Evolutionary conservation across 92 coral and sea anemone species (phyloP), one percentile per base, ranked within the genome.

Genomic region (Actinernus sp.): DNA sequence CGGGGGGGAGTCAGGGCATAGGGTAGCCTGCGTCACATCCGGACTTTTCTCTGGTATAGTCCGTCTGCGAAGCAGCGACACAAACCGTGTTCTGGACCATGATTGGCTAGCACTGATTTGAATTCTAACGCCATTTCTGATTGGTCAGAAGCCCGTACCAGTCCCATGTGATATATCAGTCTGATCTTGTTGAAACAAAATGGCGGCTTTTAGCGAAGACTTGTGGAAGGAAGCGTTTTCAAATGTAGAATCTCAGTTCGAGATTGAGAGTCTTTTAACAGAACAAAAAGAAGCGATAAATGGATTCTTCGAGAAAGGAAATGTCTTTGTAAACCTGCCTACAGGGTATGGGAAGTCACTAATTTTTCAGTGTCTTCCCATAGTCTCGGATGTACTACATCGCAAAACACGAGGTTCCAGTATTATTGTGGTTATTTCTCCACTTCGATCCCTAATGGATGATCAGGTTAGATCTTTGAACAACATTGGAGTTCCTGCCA

Each of bases 341-440:
- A 45, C 52, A 9, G 64, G 21, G 16, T 1, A 27, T 19, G 26
- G 26, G 25, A 38, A 0, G 31, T 26, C 28, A n/a, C n/a, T 26
- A 40, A 61, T 71, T 38, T 77, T 85, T 40, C 91, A 79, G 54
- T 74, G 83, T 31, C 71, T 81, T 21, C 74, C 85, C 14, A 73
- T 78, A 31, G 76, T 76, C 26, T 55, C 77, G 3, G 87, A 86
- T 45, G 73, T 58, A 23, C 59, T 80, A 26, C 43, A 74, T 36
- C 26, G 45, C 37, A 88, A 49, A 70, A 84, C 87, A 20, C 57
- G 79, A 28, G 87, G 81, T 40, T 76, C 76, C 8, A 73, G 80
- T 51, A 34, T 72, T 23, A 32, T 76, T 31, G 76, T 86, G 1
- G 92, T 86, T 8, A 86, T 86, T 56, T 86, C 93, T 27, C 97